Percentiles rank a stretch among this genome's conserved stretches.
phyloP scores from a whole-genome alignment of 2,797 vertebrate genomes.

The Lepilemur septentrionalis region DNA sequence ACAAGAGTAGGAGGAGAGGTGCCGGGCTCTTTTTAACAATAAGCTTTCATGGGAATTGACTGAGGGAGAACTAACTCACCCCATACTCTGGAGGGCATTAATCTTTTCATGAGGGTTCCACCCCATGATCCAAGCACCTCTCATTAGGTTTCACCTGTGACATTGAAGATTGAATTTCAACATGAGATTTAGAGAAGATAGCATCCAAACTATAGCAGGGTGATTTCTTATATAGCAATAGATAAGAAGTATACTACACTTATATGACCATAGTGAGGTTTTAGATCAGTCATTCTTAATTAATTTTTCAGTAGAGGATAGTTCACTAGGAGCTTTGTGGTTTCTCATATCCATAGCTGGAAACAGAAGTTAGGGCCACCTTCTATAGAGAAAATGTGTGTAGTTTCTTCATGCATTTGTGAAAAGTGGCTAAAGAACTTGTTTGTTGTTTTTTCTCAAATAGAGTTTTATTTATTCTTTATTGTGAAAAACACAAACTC shows the following conservation, averaged over 20 bases:
- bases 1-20: neutral
- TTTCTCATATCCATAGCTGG: neutral
- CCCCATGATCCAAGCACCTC: neutral
- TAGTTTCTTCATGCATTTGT: constrained; percentile 19
- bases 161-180: neutral
- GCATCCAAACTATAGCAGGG: too few species aligned
- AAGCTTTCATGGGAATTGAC: neutral
- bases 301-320: neutral
- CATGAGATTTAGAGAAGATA: too few species aligned
- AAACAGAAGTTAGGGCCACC: neutral
- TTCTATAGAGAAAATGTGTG: neutral
- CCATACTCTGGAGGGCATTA: neutral
- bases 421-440: neutral
- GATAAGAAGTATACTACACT: neutral
- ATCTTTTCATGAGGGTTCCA: neutral
- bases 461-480: constrained; percentile 26
- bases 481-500: neutral
- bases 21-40: neutral
- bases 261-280: neutral
- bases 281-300: neutral
- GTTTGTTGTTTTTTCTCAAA: neutral
- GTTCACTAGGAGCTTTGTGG: neutral
- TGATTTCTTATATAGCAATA: neutral
- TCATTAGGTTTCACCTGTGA: neutral
- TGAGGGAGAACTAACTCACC: neutral